These are phyloP conservation scores for Lydus trimaculatus DNA, from an alignment of 2,888 invertebrate species.

Conservation along the genomic window DNA sequence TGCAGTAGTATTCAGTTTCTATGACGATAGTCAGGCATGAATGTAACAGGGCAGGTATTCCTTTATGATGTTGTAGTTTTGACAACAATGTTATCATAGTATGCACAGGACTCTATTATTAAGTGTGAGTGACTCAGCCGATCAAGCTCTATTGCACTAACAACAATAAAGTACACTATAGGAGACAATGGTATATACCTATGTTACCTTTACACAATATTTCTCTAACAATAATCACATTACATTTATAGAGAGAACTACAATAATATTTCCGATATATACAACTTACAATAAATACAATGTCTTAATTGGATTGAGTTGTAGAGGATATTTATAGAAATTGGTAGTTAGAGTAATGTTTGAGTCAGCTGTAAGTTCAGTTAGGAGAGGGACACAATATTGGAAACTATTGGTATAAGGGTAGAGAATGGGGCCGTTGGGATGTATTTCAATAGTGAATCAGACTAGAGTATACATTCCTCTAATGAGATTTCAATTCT, in stretches of 20 bases:
- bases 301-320: constrained; percentile 2
- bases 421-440: constrained; percentile 30
- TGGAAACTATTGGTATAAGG: constrained; percentile 14
- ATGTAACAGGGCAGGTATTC: constrained; percentile 20
- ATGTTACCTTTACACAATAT: neutral
- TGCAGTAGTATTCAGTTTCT: neutral
- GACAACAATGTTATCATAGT: constrained; percentile 31
- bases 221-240: neutral
- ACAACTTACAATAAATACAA: neutral
- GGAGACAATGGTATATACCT: neutral
- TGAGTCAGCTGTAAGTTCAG: too few relatives aligned
- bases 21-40: neutral
- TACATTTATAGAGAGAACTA: neutral
- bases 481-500: constrained; percentile 44
- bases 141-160: constrained; percentile 21
- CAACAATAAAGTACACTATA: neutral
- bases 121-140: constrained; percentile 29
- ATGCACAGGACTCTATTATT: constrained; percentile 30
- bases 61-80: constrained; percentile 26
- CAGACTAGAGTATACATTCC: constrained; percentile 28
- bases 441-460: constrained; percentile 37
- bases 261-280: neutral
- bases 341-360: neutral
- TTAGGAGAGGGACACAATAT: neutral
- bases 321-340: neutral